A percentile compares a stretch with the other conserved stretches of the same genome.
Conservation (phyloP, 2,888 invertebrate species). For the Scaptomyza flava region DNA sequence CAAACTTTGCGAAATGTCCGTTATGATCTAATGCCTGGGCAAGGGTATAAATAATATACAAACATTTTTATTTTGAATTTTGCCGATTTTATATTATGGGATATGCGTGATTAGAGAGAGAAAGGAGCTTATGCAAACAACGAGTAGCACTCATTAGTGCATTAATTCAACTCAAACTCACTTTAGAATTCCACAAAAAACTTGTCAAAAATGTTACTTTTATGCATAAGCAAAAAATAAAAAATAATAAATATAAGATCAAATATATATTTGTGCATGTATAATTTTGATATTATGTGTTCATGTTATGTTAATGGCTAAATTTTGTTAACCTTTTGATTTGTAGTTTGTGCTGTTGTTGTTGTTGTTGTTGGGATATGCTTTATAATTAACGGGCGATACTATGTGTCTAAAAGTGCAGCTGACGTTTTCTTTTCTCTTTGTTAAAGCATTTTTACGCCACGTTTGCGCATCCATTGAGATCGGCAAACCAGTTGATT, state of each 20-base stretch:
- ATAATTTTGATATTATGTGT: not conserved
- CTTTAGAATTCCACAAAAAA: conserved; percentile 1
- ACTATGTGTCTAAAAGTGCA: conserved; percentile 26
- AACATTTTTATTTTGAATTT: too few species aligned
- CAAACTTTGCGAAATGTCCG: not conserved
- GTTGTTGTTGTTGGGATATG: conserved; percentile 1
- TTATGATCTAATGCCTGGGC: not conserved
- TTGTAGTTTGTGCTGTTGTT: not conserved
- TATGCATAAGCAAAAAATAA: conserved; percentile 19
- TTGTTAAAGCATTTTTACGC: not conserved
- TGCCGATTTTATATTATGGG: too few species aligned
- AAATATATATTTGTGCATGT: too few species aligned
- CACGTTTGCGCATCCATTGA: conserved; percentile 10
- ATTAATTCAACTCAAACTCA: conserved; percentile 25
- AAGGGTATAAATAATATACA: too few species aligned
- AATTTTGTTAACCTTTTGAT: not conserved
- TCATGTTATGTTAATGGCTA: conserved; percentile 21
- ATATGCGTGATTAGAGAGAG: too few species aligned
- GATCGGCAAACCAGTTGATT: conserved; percentile 47
- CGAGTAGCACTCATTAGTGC: not conserved
- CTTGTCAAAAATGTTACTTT: conserved; percentile 5
- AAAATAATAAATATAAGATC: conserved; percentile 5
- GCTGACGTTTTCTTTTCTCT: not conserved
- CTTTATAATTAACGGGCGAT: conserved; percentile 27
- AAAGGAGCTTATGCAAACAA: too few species aligned